Percentiles rank a stretch among this genome's conserved stretches.
Evolutionary conservation across 2,888 invertebrate species (phyloP).

Genomic region (Leistus spinibarbis): DNA sequence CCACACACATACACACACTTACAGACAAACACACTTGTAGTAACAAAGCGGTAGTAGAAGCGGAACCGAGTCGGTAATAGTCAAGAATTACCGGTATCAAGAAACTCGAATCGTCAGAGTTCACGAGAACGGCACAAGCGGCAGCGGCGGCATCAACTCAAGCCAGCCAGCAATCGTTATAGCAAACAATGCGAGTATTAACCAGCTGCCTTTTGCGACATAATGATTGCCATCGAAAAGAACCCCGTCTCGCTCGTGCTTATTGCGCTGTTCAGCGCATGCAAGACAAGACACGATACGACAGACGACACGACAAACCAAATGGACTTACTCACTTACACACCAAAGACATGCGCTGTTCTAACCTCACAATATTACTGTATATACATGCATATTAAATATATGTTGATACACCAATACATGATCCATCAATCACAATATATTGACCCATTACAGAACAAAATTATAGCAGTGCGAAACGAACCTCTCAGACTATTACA

Average conservation of each 20-base stretch:
- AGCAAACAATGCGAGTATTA: conserved; percentile 27
- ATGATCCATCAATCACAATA: too few species aligned
- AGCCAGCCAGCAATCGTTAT: neutral
- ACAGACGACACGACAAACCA: neutral
- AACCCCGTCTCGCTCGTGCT: neutral
- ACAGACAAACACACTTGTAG: neutral
- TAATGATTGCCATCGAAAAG: conserved; percentile 8
- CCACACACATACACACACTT: conserved; percentile 7
- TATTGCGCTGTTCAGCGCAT: neutral
- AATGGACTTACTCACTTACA: neutral
- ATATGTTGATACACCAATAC: too few species aligned
- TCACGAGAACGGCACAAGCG: conserved; percentile 17
- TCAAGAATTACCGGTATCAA: conserved; percentile 36
- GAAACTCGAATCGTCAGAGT: conserved; percentile 26
- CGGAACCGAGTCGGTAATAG: conserved; percentile 28
- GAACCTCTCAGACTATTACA: too few species aligned
- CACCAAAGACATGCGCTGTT: too few species aligned
- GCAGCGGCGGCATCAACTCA: conserved; percentile 13
- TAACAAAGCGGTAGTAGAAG: neutral
- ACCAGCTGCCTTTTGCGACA: conserved; percentile 13
- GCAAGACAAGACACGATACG: neutral
- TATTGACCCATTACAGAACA: too few species aligned
- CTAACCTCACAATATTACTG: too few species aligned
- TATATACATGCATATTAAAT: too few species aligned
- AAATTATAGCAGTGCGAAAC: too few species aligned